A percentile compares a stretch with the other conserved stretches of the same genome.
Conservation (phyloP, 2,888 invertebrate species). For the Hydriomena furcata region DNA sequence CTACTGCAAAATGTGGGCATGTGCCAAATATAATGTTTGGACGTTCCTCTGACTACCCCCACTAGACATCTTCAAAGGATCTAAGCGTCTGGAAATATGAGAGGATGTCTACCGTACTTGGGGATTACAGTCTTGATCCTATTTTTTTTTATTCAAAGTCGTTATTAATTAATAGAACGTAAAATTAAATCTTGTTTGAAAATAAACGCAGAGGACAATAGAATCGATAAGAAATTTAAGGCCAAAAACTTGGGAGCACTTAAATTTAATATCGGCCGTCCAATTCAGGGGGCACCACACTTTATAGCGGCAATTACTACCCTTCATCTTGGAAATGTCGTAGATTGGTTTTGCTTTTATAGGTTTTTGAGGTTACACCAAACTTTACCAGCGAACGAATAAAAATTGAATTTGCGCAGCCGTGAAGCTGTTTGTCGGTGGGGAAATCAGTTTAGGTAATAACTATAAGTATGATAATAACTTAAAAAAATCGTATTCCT, state of each 20-base stretch:
- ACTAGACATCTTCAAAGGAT: too few species aligned
- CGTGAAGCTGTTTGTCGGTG: slow-evolving; percentile 8
- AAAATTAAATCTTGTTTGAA: slow-evolving; percentile 46
- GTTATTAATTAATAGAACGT: too few species aligned
- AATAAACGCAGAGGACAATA: slow-evolving; percentile 54
- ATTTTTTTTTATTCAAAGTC: too few species aligned
- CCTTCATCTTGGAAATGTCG: slow-evolving; percentile 71
- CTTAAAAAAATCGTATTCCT: too few species aligned
- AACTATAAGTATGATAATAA: background rate
- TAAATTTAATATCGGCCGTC: slow-evolving; percentile 73
- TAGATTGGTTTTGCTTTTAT: slow-evolving; percentile 74
- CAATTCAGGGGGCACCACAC: slow-evolving; percentile 69
- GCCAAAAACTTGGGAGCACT: slow-evolving; percentile 67
- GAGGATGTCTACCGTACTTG: too few species aligned
- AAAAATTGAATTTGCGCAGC: slow-evolving; percentile 16
- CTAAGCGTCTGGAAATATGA: too few species aligned
- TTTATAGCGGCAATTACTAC: slow-evolving; percentile 77
- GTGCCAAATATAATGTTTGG: too few species aligned
- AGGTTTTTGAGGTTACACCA: slow-evolving; percentile 63
- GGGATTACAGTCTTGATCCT: too few species aligned
- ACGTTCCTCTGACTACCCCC: too few species aligned
- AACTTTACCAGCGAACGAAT: slow-evolving; percentile 43
- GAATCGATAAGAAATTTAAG: slow-evolving; percentile 62
- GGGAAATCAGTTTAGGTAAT: background rate
- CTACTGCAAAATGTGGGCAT: too few species aligned